Base-by-base conservation (phyloP, 2,888 invertebrate genomes). In the Leucophora obtusa region DNA sequence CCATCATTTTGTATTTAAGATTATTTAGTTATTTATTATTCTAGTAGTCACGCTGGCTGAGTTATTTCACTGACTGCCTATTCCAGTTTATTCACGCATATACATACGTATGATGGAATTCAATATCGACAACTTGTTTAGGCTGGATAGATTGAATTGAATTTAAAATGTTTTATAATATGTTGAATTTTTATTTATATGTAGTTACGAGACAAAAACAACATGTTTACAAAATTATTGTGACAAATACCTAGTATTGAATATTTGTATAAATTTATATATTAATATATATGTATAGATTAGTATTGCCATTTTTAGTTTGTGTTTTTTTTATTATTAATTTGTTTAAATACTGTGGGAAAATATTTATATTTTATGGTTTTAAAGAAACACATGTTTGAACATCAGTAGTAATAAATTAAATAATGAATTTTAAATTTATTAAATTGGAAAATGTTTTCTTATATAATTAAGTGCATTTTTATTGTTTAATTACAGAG, bases 401-500 rank as follows among this genome's bases (percentile, higher is more conserved):
- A 60, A 66, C 17, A 65, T 70, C 60, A 65, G 15, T 33, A 65
- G 15, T 33, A 59, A 74, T 77, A 74, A 62, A 81, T 77, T 66
- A 38, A 60, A 58, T 47, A 11, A 15, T 66, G 54, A 70, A 77
- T 73, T 72, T 70, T 60, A 65, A n/a, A 50, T 59, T 50, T 60
- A 50, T 81, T 54, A 60, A 70, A 0, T 47, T 18, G 9, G 33
- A 14, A 58, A 21, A n/a, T 35, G 47, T 35, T 56, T 7, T 1
- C 60, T 14, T 17, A 8, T 28, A n/a, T n/a, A n/a, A n/a, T n/a
- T n/a, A n/a, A n/a, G n/a, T n/a, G n/a, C n/a, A 47, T 38, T 47
- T 59, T 58, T 50, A 60, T n/a, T 77, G 43, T 82, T 76, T 62
- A 21, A 62, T 94, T 94, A 84, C 93, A 96, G 96, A 95, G 96